Evolutionary conservation across 37 sponge, comb jelly and placozoan species (phyloP), one percentile per base, ranked within the genome.

Genomic region (Axinella damicornis): DNA sequence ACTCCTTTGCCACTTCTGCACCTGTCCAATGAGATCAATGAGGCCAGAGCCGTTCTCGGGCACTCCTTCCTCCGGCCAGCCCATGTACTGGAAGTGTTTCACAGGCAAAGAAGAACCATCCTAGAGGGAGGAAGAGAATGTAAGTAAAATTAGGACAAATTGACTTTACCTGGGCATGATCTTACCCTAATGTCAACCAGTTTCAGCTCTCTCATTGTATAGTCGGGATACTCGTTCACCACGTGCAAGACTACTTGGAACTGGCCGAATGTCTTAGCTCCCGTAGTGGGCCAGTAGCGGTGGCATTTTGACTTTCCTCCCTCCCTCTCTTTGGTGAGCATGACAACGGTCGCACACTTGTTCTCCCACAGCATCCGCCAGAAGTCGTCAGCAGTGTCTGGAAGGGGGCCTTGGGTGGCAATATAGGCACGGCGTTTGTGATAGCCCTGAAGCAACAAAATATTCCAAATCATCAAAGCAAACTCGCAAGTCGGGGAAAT

Each of bases 41-140:
- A 97, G 71, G 21, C 90, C 92, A 16, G 82, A 62, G 39, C 88
- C 83, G 33, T 69, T 53, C 0, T 55, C 73, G 37, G 98, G 98
- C 0, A 84, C 85, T 19, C 85, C 85, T 57, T 90, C 87, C 66
- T 93, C 89, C 2, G 96, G 95, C 98, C 98, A 97, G 20, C 85
- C 84, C 18, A 78, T 88, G 82, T 74, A 97, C 67, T 97, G 98
- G 85, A 91, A 97, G 61, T 97, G 98, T 64, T 81, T 87, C 66
- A 97, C 83, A 31, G 86, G 84, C n/a, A 82, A 72, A 46, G 82
- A 83, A 18, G 84, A 81, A 33, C 91, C 89, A 81, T 75, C 75
- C 66, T 76, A 68, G 53, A 36, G 24, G 71, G 57, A 27, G 0
- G 33, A 30, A 40, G 71, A 46, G 25, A 69, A 34, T 32, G 37